These are phyloP conservation scores for Zoanthus gigantus DNA, from an alignment of 92 coral and sea anemone species.

Conservation along the genomic window DNA sequence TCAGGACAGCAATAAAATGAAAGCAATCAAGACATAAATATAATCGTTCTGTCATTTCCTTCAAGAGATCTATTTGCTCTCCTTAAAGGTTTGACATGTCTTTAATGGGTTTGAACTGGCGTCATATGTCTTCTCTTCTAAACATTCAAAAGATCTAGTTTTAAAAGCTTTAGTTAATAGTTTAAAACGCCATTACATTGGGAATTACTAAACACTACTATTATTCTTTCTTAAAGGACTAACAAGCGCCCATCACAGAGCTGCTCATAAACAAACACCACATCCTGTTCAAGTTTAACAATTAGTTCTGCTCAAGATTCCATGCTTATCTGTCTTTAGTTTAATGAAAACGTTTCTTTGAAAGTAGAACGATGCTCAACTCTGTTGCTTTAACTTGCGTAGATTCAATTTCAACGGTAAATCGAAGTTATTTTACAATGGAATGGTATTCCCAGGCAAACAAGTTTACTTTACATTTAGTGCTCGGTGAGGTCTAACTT, in stretches of 20 bases:
- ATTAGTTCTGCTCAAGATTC: not conserved
- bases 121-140: slow-evolving; percentile 34
- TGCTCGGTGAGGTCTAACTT: not conserved
- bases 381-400: too few species aligned
- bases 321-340: not conserved
- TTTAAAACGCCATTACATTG: not conserved
- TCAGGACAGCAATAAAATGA: slow-evolving; percentile 47
- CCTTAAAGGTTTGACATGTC: slow-evolving; percentile 46
- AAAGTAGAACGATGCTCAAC: too few species aligned
- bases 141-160: not conserved
- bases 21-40: slow-evolving; percentile 42
- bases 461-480: not conserved
- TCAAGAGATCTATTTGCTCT: slow-evolving; percentile 53
- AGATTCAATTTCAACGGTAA: too few species aligned
- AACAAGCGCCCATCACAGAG: not conserved
- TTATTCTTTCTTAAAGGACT: not conserved
- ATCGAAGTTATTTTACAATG: too few species aligned
- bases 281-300: slow-evolving; percentile 31
- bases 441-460: too few species aligned
- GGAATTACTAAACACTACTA: not conserved
- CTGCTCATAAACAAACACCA: slow-evolving; percentile 25
- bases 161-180: not conserved
- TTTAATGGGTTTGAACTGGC: slow-evolving; percentile 49
- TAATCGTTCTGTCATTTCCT: slow-evolving; percentile 40
- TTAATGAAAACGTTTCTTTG: too few species aligned